phyloP scores from a whole-genome alignment of 2,113 vertebrate species.

The Mirza zaza region DNA sequence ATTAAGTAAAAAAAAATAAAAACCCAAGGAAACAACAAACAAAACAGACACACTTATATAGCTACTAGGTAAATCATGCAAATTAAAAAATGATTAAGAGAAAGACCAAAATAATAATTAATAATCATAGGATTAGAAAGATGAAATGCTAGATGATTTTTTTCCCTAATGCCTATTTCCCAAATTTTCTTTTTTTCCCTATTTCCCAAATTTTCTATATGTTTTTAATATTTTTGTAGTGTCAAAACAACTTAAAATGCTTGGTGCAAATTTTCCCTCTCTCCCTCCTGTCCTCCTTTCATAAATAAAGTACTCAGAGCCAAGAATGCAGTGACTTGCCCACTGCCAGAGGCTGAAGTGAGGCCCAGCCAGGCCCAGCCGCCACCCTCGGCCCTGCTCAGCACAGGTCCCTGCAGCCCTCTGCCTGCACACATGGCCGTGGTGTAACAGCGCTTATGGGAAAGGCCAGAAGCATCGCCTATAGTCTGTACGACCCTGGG shows the following conservation, averaged over 20 bases:
- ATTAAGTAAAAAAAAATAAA: background rate
- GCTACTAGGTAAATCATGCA: background rate
- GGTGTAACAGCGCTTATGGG: fast-evolving
- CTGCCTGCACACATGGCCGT: fast-evolving
- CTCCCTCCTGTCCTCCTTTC: background rate
- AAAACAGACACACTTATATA: background rate
- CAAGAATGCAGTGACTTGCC: background rate
- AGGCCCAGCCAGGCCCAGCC: background rate
- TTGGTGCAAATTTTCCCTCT: background rate
- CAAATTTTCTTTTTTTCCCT: background rate
- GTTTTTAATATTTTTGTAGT: background rate
- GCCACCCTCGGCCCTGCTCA: fast-evolving
- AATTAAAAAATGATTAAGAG: background rate
- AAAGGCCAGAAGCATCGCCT: background rate
- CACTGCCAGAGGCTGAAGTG: no score
- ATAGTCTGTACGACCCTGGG: background rate
- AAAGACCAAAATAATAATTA: background rate
- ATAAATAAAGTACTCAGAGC: background rate
- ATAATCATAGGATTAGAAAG: background rate
- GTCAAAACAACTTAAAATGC: background rate
- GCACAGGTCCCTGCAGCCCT: no score
- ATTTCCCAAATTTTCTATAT: background rate
- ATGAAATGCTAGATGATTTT: background rate
- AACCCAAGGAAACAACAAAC: background rate
- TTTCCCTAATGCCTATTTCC: background rate